Conservation (phyloP, 1,140 invertebrate genomes). For the Sminthurides bifidus region DNA sequence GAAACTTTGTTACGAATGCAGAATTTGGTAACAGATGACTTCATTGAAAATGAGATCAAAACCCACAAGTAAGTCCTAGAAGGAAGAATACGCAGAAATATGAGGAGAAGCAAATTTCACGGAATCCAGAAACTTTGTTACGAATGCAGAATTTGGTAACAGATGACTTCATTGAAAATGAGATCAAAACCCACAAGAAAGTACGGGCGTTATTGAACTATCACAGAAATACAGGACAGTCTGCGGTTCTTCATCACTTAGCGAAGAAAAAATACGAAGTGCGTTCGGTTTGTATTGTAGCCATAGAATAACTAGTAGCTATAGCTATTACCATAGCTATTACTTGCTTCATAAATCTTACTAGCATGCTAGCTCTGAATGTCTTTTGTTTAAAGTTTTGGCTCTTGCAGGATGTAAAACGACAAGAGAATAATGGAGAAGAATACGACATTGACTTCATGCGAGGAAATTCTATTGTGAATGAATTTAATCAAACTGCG, state of each 20-base stretch:
- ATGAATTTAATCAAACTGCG: too few species aligned
- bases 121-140: not conserved
- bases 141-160: not conserved
- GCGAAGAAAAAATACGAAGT: conserved; percentile 3
- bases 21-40: not conserved
- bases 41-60: not conserved
- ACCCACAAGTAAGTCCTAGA: not conserved
- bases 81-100: too few species aligned
- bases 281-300: too few species aligned
- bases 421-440: too few species aligned
- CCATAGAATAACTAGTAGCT: too few species aligned
- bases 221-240: not conserved
- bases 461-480: too few species aligned
- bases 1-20: not conserved
- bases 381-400: too few species aligned
- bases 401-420: too few species aligned
- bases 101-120: not conserved
- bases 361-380: too few species aligned
- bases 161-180: not conserved
- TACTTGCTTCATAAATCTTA: too few species aligned
- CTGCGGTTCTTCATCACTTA: not conserved
- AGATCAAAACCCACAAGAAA: not conserved
- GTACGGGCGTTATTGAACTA: not conserved
- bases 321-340: too few species aligned
- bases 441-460: too few species aligned